Conservation (phyloP, 2,113 vertebrate genomes). For the Sander lucioperca region DNA sequence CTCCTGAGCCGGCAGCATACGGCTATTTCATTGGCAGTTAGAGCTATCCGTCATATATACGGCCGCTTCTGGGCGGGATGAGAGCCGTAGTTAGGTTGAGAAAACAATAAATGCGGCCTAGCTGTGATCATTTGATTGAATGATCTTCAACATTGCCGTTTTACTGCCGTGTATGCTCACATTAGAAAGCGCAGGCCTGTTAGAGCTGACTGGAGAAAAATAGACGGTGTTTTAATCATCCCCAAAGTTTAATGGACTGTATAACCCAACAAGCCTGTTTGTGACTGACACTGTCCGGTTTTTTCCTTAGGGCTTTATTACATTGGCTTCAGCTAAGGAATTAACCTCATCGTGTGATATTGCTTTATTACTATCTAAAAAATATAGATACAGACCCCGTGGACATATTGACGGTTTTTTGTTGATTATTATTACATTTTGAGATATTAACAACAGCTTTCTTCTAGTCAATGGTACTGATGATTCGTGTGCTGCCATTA, state of each 20-base stretch:
- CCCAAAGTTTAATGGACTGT: neutral
- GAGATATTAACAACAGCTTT: constrained; percentile 5
- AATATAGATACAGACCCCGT: neutral
- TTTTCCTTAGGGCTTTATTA: constrained; percentile 50
- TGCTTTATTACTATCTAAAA: neutral
- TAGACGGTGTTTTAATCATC: neutral
- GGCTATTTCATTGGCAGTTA: constrained; percentile 53
- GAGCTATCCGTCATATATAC: constrained; percentile 32
- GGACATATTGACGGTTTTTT: neutral
- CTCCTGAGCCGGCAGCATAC: constrained; percentile 59
- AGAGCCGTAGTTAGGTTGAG: constrained; percentile 78
- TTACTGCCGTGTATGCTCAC: constrained; percentile 22
- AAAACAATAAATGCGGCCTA: constrained; percentile 84
- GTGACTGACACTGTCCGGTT: constrained; percentile 33
- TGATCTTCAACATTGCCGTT: constrained; percentile 63
- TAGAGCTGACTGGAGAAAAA: constrained; percentile 9
- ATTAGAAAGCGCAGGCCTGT: neutral
- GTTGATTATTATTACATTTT: neutral
- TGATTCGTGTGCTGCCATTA: neutral
- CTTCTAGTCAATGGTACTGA: neutral
- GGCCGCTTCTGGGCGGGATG: constrained; percentile 74
- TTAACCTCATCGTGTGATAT: neutral
- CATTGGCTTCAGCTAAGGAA: constrained; percentile 13
- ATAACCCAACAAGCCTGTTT: constrained; percentile 4
- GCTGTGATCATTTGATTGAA: constrained; percentile 68